Evolutionary conservation across 2,888 invertebrate species (phyloP).

Genomic region (Drosophila macrospina): DNA sequence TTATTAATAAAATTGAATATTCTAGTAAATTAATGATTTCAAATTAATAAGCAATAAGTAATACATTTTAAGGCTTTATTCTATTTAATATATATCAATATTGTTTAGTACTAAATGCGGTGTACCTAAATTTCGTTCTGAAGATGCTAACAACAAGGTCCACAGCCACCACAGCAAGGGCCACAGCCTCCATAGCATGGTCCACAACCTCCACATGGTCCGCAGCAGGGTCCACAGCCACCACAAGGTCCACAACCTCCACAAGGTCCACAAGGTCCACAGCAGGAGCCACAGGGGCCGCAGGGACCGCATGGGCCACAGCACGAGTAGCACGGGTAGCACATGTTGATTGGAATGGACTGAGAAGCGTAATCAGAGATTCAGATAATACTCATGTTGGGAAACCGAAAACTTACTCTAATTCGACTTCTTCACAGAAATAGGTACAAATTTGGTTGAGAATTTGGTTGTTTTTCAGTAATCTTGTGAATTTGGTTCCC

Average conservation of each 20-base stretch:
- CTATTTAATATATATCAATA: background rate
- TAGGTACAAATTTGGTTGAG: background rate
- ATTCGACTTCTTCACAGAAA: slow-evolving; percentile 26
- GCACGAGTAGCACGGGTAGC: slow-evolving; percentile 12
- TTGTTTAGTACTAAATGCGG: background rate
- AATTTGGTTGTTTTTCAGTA: background rate
- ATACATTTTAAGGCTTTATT: no score
- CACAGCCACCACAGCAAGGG: slow-evolving; percentile 11
- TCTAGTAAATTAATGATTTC: no score
- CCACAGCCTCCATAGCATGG: slow-evolving; percentile 21
- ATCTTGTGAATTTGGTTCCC: background rate
- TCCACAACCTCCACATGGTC: slow-evolving; percentile 8
- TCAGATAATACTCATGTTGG: no score
- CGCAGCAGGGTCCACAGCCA: slow-evolving; percentile 10
- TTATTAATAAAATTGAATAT: no score
- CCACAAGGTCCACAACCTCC: slow-evolving; percentile 20
- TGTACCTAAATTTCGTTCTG: slow-evolving; percentile 9
- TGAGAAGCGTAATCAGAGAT: background rate
- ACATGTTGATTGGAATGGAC: slow-evolving; percentile 14
- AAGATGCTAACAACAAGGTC: slow-evolving; percentile 8
- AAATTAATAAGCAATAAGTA: no score
- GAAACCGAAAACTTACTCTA: no score
- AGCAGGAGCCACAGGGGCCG: slow-evolving; percentile 5
- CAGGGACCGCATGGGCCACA: slow-evolving; percentile 10
- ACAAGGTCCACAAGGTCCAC: slow-evolving; percentile 13